These are phyloP conservation scores for Spodoptera exigua DNA, from an alignment of 2,888 invertebrate genomes.

Conservation along the genomic window DNA sequence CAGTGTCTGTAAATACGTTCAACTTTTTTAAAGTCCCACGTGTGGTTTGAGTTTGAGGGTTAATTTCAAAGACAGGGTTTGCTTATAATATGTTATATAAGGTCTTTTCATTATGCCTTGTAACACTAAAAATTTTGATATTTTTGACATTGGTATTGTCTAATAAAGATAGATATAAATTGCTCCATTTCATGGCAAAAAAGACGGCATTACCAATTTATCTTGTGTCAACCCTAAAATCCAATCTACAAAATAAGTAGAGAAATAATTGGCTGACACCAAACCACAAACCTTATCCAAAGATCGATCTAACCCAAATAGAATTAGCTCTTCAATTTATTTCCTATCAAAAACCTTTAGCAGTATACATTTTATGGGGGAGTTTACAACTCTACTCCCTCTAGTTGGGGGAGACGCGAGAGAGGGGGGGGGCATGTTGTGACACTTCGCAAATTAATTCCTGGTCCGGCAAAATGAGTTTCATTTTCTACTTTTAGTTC, in stretches of 20 bases:
- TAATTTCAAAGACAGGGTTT: conserved; percentile 44
- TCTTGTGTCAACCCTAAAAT: conserved; percentile 25
- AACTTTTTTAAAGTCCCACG: conserved; percentile 55
- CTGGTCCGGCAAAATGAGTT: conserved; percentile 42
- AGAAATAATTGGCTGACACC: conserved; percentile 21
- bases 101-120: too few species aligned
- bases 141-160: too few species aligned
- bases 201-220: too few species aligned
- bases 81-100: conserved; percentile 2
- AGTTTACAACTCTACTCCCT: conserved; percentile 28
- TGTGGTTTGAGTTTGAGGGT: conserved; percentile 44
- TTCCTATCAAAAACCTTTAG: conserved; percentile 28
- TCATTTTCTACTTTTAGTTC: conserved; percentile 40
- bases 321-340: conserved; percentile 42
- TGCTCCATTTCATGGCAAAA: too few species aligned
- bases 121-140: too few species aligned
- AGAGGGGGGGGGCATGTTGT: conserved; percentile 31
- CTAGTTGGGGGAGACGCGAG: too few species aligned
- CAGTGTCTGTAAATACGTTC: conserved; percentile 45
- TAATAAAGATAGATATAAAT: too few species aligned
- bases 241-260: conserved; percentile 35
- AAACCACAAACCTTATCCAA: conserved; percentile 20
- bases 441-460: conserved; percentile 57
- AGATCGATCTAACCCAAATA: conserved; percentile 39
- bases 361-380: conserved; percentile 20